Percentiles rank a stretch among this genome's conserved stretches.
Evolutionary conservation across 2,113 vertebrate species (phyloP).

Genomic region (Hippopotamus amphibius): DNA sequence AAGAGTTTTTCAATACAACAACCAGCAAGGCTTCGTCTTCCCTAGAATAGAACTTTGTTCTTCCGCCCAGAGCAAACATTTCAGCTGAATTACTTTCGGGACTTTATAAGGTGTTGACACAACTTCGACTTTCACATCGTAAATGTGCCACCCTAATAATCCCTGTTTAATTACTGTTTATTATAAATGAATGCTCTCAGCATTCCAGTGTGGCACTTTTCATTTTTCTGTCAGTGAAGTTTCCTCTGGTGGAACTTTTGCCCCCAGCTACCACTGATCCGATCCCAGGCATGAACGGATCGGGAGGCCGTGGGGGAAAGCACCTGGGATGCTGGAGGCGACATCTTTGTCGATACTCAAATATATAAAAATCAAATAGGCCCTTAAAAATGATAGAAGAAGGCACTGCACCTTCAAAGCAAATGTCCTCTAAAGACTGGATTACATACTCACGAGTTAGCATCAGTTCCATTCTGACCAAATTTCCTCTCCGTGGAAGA

Average conservation of each 20-base stretch:
- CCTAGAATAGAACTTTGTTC: conserved; percentile 64
- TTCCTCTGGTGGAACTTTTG: conserved; percentile 78
- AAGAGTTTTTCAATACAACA: background rate
- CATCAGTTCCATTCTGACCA: conserved; percentile 74
- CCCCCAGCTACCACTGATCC: conserved; percentile 72
- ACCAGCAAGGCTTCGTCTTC: background rate
- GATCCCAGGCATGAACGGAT: conserved; percentile 63
- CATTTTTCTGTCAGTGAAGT: conserved; percentile 82
- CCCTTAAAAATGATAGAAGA: background rate
- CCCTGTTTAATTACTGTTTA: conserved; percentile 87
- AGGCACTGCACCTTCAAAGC: conserved; percentile 42
- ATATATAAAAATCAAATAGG: background rate
- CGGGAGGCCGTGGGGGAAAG: conserved; percentile 42
- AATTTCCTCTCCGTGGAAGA: conserved; percentile 76
- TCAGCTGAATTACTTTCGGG: conserved; percentile 73
- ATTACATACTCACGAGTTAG: conserved; percentile 68
- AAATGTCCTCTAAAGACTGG: conserved; percentile 47
- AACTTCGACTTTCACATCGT: conserved; percentile 77
- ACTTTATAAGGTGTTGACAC: conserved; percentile 84
- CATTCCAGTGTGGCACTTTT: conserved; percentile 79
- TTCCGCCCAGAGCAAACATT: conserved; percentile 77
- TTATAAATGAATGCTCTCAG: conserved; percentile 83
- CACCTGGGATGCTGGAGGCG: conserved; percentile 74
- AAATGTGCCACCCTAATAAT: conserved; percentile 83
- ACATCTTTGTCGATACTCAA: conserved; percentile 51